Conservation (phyloP, 2,113 vertebrate species). For the Xiphorhynchus elegans region DNA sequence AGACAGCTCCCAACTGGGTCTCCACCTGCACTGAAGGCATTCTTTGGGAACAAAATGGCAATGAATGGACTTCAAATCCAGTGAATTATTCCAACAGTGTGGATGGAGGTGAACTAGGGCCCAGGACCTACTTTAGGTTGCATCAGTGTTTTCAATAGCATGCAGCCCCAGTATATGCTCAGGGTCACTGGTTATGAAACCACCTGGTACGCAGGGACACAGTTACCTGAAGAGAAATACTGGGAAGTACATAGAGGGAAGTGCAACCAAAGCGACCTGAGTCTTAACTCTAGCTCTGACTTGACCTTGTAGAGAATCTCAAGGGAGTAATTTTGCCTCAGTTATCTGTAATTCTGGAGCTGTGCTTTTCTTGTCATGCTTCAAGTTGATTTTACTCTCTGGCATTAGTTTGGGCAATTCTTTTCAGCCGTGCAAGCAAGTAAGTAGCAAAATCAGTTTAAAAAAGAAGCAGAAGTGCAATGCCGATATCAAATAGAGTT, state of each 20-base stretch:
- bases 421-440: not conserved
- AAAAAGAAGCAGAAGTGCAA: not conserved
- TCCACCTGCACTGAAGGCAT: not conserved
- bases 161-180: not conserved
- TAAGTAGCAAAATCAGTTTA: not conserved
- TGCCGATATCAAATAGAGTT: not conserved
- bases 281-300: not conserved
- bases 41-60: not conserved
- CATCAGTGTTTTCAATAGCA: not conserved
- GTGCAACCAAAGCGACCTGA: not conserved
- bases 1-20: not conserved
- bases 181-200: not conserved
- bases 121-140: fast-evolving
- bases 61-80: not conserved
- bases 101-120: not conserved
- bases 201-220: not conserved
- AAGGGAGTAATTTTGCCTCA: not conserved
- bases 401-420: not conserved
- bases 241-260: not conserved
- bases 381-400: not conserved
- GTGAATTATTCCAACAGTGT: not conserved
- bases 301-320: not conserved
- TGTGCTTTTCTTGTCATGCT: not conserved
- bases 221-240: not conserved
- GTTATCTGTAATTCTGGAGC: not conserved